Base-by-base conservation (phyloP, 64 coral and sea anemone species). In the Montipora capricornis region DNA sequence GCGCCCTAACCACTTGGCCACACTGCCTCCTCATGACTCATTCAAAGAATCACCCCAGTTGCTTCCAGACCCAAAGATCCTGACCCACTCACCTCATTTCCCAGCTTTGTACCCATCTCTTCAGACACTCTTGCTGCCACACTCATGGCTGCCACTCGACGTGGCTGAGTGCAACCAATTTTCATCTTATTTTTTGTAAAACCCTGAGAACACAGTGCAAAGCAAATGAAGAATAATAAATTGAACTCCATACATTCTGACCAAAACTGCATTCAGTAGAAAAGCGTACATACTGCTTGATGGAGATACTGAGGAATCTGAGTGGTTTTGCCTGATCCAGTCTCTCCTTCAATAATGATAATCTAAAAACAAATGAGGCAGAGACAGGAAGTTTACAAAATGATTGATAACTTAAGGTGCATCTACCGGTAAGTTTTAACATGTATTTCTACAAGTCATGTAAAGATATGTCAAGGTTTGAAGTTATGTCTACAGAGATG, bases 91-190 rank as follows among this genome's bases (percentile, higher is more conserved):
- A 95, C 98, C 92, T 99, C 98, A 89, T 99, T 99, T 58, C 98
- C 98, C 53, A 99, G 84, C 74, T 99, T 99, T 87, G 98, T 99
- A 16, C 95, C 92, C 95, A 99, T 96, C 80, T 99, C 98, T 67
- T 99, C 98, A 17, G 98, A 99, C 11, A 99, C 98, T 48, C 98
- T 88, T 57, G 98, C 98, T 16, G 98, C 95, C 2, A 99, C 98
- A 70, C 98, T 99, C 98, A 99, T 99, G 49, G 98, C 98, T 44
- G 98, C 98, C n/a, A 99, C 98, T 70, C 98, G 89, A 8, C 98
- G 89, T 11, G 98, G 98, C 58, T 99, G 98, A 17, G 98, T 99
- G 89, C 98, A 99, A 3, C 98, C 98, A 82, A 99, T 96, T 76
- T 96, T 95, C 86, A 96, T 91, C 74, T 96, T 99, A 11, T 80